These are phyloP conservation scores for Aurelia coerulea DNA, from an alignment of 30 jellyfish, hydroid and myxozoan species.

Conservation along the genomic window DNA sequence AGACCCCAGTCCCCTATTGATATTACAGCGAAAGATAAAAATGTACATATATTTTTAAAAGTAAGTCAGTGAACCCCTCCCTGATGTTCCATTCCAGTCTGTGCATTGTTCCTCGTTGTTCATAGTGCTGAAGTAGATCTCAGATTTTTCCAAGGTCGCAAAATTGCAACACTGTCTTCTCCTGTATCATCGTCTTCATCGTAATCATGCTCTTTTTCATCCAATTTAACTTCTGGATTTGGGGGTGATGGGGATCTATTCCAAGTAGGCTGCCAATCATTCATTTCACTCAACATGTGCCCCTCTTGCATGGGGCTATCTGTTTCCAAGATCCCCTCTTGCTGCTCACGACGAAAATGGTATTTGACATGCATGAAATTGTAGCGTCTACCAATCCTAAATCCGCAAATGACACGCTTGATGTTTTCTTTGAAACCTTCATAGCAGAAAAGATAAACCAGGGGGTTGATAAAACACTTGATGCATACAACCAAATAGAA, in stretches of 20 bases:
- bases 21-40: too few relatives aligned
- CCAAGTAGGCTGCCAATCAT: constrained; percentile 41
- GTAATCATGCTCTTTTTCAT: constrained; percentile 70
- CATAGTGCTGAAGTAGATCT: constrained; percentile 53
- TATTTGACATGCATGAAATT: constrained; percentile 52
- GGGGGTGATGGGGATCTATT: constrained; percentile 23
- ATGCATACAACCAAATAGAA: constrained; percentile 39
- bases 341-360: constrained; percentile 34
- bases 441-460: constrained; percentile 9
- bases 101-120: not conserved
- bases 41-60: too few relatives aligned
- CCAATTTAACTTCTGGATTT: constrained; percentile 29
- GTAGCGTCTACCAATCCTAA: constrained; percentile 51
- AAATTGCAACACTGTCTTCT: constrained; percentile 50
- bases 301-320: constrained; percentile 27
- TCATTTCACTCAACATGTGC: constrained; percentile 35
- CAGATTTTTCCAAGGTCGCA: constrained; percentile 54
- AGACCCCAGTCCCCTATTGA: too few relatives aligned
- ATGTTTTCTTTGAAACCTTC: constrained; percentile 65
- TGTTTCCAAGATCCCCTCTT: constrained; percentile 24
- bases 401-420: constrained; percentile 56
- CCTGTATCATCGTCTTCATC: constrained; percentile 48
- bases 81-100: too few relatives aligned
- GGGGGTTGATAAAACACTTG: constrained; percentile 53
- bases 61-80: too few relatives aligned